These are phyloP conservation scores for Helleia helle DNA, from an alignment of 2,888 invertebrate species.

Conservation along the genomic window DNA sequence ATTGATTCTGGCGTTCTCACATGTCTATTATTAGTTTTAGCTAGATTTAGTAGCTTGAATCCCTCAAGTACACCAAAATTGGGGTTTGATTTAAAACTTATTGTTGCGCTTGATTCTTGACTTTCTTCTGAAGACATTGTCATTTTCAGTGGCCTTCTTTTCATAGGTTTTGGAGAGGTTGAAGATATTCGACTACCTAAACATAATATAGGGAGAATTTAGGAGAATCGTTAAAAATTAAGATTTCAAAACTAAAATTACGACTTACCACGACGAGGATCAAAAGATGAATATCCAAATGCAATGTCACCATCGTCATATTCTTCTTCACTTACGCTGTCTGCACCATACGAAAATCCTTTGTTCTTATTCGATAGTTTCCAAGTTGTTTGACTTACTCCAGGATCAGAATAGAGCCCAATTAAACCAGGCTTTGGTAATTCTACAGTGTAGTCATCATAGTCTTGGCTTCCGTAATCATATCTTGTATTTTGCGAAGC, in stretches of 20 bases:
- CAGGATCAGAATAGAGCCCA: constrained; percentile 51
- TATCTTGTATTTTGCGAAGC: constrained; percentile 24
- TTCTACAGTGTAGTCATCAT: constrained; percentile 46
- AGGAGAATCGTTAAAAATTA: too few relatives aligned
- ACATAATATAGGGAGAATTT: constrained; percentile 15
- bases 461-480: constrained; percentile 34
- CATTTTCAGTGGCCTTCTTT: constrained; percentile 34
- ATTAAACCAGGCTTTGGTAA: constrained; percentile 52
- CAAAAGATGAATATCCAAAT: constrained; percentile 51
- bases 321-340: constrained; percentile 32
- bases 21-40: constrained; percentile 35
- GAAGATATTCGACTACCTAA: constrained; percentile 22
- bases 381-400: constrained; percentile 32
- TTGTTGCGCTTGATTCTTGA: constrained; percentile 23
- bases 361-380: constrained; percentile 27
- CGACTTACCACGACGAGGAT: constrained; percentile 46
- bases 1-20: constrained; percentile 33
- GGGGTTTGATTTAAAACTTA: constrained; percentile 51
- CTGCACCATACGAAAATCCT: constrained; percentile 25
- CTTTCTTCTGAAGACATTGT: constrained; percentile 29
- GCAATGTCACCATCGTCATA: constrained; percentile 30
- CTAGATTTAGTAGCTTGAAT: constrained; percentile 53
- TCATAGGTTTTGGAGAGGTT: constrained; percentile 17
- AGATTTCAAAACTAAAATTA: not conserved
- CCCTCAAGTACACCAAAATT: constrained; percentile 56